These are phyloP conservation scores for Oryctes rhinoceros DNA, from an alignment of 1,140 invertebrate species.

Conservation along the genomic window DNA sequence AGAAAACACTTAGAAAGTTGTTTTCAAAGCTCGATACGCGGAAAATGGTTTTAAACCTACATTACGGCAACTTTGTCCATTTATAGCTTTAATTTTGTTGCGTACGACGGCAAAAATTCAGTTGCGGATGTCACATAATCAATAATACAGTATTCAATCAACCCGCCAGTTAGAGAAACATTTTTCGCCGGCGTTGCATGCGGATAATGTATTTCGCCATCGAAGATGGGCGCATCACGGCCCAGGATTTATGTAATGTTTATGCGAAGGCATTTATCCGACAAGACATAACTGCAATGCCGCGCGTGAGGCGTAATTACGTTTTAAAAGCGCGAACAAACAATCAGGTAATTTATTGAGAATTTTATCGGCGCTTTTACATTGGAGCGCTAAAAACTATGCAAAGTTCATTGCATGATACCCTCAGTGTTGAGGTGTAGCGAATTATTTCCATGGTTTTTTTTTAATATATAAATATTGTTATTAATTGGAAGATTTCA, in stretches of 20 bases:
- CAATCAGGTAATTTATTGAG: conserved; percentile 6
- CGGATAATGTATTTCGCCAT: conserved; percentile 10
- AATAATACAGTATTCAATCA: too few species aligned
- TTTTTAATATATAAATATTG: too few species aligned
- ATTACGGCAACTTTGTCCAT: too few species aligned
- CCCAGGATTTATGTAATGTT: conserved; percentile 4
- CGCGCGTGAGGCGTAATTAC: not conserved
- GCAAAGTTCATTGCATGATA: not conserved
- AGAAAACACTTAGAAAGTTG: too few species aligned
- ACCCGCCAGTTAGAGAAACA: too few species aligned
- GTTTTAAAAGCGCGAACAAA: conserved; percentile 21
- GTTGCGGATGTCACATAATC: too few species aligned
- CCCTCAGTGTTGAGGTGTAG: not conserved
- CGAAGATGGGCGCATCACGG: not conserved
- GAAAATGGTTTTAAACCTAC: not conserved
- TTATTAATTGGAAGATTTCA: too few species aligned
- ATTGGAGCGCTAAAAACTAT: not conserved
- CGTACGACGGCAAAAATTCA: too few species aligned
- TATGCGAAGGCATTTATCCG: conserved; percentile 10
- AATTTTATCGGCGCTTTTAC: not conserved
- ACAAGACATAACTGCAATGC: conserved; percentile 1
- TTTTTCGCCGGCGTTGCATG: not conserved
- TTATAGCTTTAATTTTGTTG: too few species aligned
- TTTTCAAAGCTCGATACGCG: too few species aligned
- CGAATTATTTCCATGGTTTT: too few species aligned